Percentiles rank a stretch among this genome's conserved stretches.
Evolutionary conservation across 2,797 vertebrate species (phyloP).

Genomic region (Melopsittacus undulatus): DNA sequence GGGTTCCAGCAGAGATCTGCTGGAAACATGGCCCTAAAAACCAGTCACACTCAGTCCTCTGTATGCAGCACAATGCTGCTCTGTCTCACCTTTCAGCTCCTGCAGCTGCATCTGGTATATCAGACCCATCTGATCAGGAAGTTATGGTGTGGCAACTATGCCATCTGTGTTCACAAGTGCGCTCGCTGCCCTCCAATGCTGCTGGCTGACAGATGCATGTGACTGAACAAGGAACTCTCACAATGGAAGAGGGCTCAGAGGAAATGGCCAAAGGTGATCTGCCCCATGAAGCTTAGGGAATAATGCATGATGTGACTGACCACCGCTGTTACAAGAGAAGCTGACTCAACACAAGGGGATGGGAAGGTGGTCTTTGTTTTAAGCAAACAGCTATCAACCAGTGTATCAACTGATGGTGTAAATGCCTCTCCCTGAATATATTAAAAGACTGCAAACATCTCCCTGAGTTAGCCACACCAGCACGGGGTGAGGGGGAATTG

Average conservation of each 20-base stretch:
- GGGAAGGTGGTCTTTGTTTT: not conserved
- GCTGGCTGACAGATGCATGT: not conserved
- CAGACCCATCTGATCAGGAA: not conserved
- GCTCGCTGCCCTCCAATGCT: not conserved
- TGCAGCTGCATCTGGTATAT: not conserved
- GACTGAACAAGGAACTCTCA: not conserved
- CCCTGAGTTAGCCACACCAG: not conserved
- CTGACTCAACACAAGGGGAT: not conserved
- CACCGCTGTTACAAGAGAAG: not conserved
- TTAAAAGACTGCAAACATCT: not conserved
- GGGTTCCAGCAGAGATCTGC: not conserved
- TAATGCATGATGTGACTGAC: not conserved
- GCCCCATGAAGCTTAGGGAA: not conserved
- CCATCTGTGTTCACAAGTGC: not conserved
- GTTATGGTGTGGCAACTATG: not conserved
- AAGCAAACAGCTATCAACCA: not conserved
- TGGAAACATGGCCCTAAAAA: not conserved
- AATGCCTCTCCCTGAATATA: not conserved
- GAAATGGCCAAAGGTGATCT: not conserved
- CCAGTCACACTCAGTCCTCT: not conserved
- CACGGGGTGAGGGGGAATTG: accelerated
- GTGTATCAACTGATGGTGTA: not conserved
- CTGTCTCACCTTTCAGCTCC: not conserved
- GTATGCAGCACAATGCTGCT: accelerated
- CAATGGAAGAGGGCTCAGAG: not conserved